Percentiles rank a stretch among this genome's conserved stretches.
phyloP scores from a whole-genome alignment of 2,797 vertebrate species.

The Pseudochromis fuscus region DNA sequence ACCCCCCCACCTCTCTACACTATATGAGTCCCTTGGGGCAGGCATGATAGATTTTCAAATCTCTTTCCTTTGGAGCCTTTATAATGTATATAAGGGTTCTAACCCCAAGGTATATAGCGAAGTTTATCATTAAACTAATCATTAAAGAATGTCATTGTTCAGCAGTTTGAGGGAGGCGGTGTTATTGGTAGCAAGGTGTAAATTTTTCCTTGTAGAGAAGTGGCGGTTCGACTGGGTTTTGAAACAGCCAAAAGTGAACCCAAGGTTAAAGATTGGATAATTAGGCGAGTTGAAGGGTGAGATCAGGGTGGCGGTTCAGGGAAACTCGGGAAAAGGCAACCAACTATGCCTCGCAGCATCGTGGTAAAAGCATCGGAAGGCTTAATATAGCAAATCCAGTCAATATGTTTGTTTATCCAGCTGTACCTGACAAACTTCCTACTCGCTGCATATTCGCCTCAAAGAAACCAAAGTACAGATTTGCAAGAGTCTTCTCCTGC shows the following conservation, averaged over 20 bases:
- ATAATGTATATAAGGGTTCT: constrained; percentile 59
- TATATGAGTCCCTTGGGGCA: constrained; percentile 53
- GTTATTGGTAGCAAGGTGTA: constrained; percentile 33
- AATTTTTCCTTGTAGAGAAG: constrained; percentile 8
- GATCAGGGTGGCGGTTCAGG: not conserved
- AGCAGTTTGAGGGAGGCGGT: constrained; percentile 56
- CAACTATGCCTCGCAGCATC: not conserved
- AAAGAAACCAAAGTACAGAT: constrained; percentile 35
- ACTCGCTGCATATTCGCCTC: constrained; percentile 15
- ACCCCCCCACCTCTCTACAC: constrained; percentile 8
- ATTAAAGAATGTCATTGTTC: constrained; percentile 61
- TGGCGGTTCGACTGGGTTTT: not conserved
- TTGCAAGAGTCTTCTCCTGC: constrained; percentile 14
- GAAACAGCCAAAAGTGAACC: not conserved
- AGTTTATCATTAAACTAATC: constrained; percentile 67
- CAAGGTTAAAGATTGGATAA: not conserved
- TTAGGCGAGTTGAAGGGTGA: not conserved
- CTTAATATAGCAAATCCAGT: constrained; percentile 42
- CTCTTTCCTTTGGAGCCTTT: constrained; percentile 44
- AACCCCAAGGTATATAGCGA: constrained; percentile 53
- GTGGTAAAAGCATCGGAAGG: not conserved
- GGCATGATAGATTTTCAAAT: constrained; percentile 58
- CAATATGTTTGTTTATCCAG: constrained; percentile 48
- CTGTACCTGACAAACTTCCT: constrained; percentile 20
- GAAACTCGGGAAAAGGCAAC: not conserved